phyloP scores from a whole-genome alignment of 1,140 invertebrate genomes.

The Caerostris extrusa region DNA sequence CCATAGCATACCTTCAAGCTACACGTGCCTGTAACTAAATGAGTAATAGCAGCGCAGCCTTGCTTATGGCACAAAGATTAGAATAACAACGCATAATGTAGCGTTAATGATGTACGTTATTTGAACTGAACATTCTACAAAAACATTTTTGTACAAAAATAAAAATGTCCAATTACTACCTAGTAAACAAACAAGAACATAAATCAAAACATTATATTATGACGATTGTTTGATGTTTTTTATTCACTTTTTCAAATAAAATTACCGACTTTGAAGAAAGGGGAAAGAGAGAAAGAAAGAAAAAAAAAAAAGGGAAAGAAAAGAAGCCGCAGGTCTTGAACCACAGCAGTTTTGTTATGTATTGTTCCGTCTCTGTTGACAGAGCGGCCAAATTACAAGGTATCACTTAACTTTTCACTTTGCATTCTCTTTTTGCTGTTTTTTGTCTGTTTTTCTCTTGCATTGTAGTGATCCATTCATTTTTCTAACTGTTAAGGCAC shows the following conservation, averaged over 20 bases:
- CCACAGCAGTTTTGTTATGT: conserved; percentile 67
- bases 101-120: too few relatives aligned
- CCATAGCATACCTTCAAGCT: too few relatives aligned
- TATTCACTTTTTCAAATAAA: conserved; percentile 50
- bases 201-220: not conserved
- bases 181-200: not conserved
- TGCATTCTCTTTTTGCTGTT: conserved; percentile 28
- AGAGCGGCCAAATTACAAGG: conserved; percentile 75
- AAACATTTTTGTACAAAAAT: too few relatives aligned
- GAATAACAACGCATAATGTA: too few relatives aligned
- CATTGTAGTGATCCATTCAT: conserved; percentile 61
- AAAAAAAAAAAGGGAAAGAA: not conserved
- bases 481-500: conserved; percentile 66
- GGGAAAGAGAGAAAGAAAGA: not conserved
- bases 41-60: too few relatives aligned
- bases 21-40: too few relatives aligned
- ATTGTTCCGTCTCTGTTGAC: conserved; percentile 72
- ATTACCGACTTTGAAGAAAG: conserved; percentile 39
- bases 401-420: conserved; percentile 72
- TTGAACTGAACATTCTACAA: too few relatives aligned
- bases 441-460: conserved; percentile 9
- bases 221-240: not conserved
- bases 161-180: not conserved
- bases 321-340: conserved; percentile 3
- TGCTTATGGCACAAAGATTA: too few relatives aligned